Base-by-base conservation (phyloP, 2,888 invertebrate species). In the Chironomus tentans region DNA sequence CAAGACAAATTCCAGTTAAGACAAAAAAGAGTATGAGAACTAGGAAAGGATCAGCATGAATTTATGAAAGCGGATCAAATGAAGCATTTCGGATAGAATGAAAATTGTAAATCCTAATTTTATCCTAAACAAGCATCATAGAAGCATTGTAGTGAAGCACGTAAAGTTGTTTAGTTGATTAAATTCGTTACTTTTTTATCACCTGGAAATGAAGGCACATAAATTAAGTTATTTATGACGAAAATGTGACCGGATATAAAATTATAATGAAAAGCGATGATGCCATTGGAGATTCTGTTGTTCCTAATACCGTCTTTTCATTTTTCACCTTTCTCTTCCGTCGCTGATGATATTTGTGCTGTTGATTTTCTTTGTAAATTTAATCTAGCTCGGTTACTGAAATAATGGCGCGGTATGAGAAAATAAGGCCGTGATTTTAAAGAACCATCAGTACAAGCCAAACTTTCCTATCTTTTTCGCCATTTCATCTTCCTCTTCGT, bases 201-300 rank as follows among this genome's bases (percentile, higher is more conserved):
- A 62, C 72, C 61, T 71, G 56, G 72, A 61, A 72, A 38, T 61
- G 62, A 62, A 62, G 50, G 62, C 61, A 72, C 24, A 72, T 70
- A 70, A 70, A 70, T 70, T 70, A 70, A 70, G 70, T 70, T 70
- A 70, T 70, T 70, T 70, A 70, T 72, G 61, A 72, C 18, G 72
- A 72, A 62, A 61, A 61, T 72, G 38, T 61, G 38, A 38, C 72
- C 56, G 72, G 72, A 72, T 62, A 72, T 71, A 72, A 72, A 68
- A 68, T 68, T 68, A 68, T 68, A 38, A 68, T 68, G 68, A 68
- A 68, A 46, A 46, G 68, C 46, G n/a, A 46, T 28, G 65, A 21
- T 56, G 56, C n/a, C 18, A 18, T 21, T 65, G 22, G 65, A 21
- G 10, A 38, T 65, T 65, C 3, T 65, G 13, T 65, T 22, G 13